Conservation (phyloP, 2,113 vertebrate genomes). For the Apaloderma vittatum region DNA sequence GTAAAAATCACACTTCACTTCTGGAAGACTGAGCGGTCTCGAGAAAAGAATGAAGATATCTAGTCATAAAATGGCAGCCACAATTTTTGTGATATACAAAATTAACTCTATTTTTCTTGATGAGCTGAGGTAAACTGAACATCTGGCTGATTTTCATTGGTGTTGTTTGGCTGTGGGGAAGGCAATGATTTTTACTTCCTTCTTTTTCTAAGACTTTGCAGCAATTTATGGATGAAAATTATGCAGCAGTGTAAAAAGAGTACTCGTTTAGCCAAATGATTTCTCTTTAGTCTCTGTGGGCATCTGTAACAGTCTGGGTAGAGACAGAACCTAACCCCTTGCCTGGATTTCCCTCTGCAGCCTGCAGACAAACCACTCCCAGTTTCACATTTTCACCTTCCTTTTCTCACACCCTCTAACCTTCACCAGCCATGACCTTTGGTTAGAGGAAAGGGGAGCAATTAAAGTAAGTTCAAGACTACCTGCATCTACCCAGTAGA, state of each 20-base stretch:
- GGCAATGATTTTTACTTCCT: background rate
- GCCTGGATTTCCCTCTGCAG: background rate
- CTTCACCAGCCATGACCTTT: background rate
- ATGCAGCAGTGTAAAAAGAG: background rate
- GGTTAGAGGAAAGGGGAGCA: background rate
- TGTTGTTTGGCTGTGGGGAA: background rate
- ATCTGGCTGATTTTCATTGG: background rate
- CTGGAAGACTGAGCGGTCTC: background rate
- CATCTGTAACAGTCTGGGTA: background rate
- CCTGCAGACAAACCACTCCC: background rate
- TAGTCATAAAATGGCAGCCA: background rate
- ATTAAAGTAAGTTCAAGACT: background rate
- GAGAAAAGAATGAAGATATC: background rate
- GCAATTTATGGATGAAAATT: background rate
- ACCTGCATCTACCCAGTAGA: background rate
- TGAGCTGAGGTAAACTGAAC: background rate
- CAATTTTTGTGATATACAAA: background rate
- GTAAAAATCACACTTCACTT: conserved; percentile 50
- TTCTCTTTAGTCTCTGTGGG: background rate
- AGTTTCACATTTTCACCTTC: background rate
- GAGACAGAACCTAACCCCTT: background rate
- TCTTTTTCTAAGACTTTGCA: background rate
- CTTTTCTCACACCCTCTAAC: background rate
- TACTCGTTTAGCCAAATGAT: background rate
- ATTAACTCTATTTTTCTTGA: background rate